Evolutionary conservation across 1,140 invertebrate species (phyloP).

Genomic region (Eumaeus atala): DNA sequence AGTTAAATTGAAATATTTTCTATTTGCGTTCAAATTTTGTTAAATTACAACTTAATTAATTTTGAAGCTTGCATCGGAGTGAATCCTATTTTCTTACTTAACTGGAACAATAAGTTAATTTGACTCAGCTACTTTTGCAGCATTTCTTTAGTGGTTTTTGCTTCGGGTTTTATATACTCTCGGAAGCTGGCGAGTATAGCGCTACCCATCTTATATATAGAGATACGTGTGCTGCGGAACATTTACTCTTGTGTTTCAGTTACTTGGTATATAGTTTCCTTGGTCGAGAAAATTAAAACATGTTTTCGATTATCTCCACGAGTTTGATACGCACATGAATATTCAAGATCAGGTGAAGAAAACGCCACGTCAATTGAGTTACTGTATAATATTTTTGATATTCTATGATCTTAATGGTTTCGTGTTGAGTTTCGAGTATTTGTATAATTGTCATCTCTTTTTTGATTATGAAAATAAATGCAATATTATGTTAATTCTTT

Average conservation of each 20-base stretch:
- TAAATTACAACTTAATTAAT: constrained; percentile 11
- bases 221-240: constrained; percentile 27
- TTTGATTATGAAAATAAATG: too few relatives aligned
- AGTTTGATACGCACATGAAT: constrained; percentile 30
- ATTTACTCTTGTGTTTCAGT: constrained; percentile 23
- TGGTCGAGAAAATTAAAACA: constrained; percentile 23
- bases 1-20: background rate
- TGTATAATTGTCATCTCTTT: too few relatives aligned
- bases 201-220: constrained; percentile 23
- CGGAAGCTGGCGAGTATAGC: constrained; percentile 9
- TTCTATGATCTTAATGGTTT: constrained; percentile 1
- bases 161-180: constrained; percentile 8
- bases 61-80: constrained; percentile 14
- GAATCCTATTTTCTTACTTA: constrained; percentile 17
- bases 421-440: constrained; percentile 17
- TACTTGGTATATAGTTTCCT: constrained; percentile 22
- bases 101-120: constrained; percentile 11
- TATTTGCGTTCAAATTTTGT: background rate
- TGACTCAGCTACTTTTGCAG: constrained; percentile 8
- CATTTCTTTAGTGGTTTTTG: constrained; percentile 2
- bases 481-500: too few relatives aligned
- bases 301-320: constrained; percentile 26
- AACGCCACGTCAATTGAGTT: too few relatives aligned
- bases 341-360: too few relatives aligned
- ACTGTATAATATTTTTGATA: background rate